Evolutionary conservation across 2,113 vertebrate species (phyloP).

Genomic region (Mohoua ochrocephala): DNA sequence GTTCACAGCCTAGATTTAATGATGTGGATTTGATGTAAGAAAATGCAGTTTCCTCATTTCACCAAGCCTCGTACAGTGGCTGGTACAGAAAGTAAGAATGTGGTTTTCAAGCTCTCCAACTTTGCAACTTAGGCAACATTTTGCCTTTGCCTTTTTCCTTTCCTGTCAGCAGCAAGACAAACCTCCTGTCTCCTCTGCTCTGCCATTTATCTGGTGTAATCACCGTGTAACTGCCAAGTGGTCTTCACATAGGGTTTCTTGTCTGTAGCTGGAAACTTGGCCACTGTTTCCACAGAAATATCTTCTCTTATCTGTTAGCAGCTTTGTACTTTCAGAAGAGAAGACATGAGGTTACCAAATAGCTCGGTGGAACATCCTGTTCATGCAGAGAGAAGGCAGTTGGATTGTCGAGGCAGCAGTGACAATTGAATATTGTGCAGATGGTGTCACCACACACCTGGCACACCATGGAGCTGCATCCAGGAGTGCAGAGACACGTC

Average conservation of each 20-base stretch:
- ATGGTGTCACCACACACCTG: not conserved
- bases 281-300: not conserved
- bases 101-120: not conserved
- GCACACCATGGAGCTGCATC: not conserved
- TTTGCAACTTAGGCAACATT: not conserved
- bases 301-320: not conserved
- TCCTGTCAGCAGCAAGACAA: not conserved
- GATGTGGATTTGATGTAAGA: not conserved
- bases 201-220: not conserved
- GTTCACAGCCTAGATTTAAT: not conserved
- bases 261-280: conserved; percentile 11
- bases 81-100: not conserved
- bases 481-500: not conserved
- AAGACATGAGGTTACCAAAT: not conserved
- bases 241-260: not conserved
- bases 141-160: not conserved
- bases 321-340: not conserved
- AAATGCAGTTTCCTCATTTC: not conserved
- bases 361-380: not conserved
- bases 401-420: not conserved
- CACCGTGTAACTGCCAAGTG: not conserved
- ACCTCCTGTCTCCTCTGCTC: not conserved
- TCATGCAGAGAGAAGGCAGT: not conserved
- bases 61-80: not conserved
- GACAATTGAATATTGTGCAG: not conserved